These are phyloP conservation scores for Brachionus sp. DNA, from an alignment of 1,140 invertebrate genomes.

Conservation along the genomic window DNA sequence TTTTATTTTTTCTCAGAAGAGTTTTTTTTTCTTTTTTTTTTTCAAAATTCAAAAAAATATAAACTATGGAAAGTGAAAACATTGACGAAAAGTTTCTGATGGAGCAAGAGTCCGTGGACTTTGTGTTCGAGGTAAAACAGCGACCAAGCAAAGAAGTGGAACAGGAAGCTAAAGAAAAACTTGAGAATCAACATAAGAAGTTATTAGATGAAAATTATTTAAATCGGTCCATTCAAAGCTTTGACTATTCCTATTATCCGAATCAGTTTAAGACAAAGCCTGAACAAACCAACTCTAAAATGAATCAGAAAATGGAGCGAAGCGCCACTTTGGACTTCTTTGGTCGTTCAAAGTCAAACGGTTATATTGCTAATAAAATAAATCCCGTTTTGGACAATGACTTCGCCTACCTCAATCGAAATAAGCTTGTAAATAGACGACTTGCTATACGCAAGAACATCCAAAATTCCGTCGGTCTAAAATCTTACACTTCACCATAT, in stretches of 20 bases:
- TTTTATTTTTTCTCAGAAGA: constrained; percentile 12
- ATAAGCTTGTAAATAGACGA: constrained; percentile 13
- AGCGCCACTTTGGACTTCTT: background rate
- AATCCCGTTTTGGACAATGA: constrained; percentile 7
- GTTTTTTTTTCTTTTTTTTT: background rate
- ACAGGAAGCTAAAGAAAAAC: background rate
- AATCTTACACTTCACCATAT: background rate
- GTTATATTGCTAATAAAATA: background rate
- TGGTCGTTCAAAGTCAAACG: background rate
- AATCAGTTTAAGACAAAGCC: background rate
- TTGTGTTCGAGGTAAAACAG: background rate
- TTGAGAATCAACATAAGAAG: constrained; percentile 8
- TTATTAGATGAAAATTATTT: background rate
- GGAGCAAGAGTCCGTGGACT: background rate
- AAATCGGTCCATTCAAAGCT: constrained; percentile 5
- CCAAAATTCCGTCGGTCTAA: background rate
- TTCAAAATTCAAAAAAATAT: background rate
- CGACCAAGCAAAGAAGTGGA: background rate
- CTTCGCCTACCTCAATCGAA: constrained; percentile 6
- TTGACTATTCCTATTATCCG: constrained; percentile 6
- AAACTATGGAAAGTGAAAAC: constrained; percentile 2
- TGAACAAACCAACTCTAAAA: background rate
- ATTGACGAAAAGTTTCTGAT: background rate
- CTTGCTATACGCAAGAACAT: background rate
- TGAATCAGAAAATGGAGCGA: background rate